phyloP scores from a whole-genome alignment of 2,888 invertebrate species.

The Zhuqinia jingwanae region DNA sequence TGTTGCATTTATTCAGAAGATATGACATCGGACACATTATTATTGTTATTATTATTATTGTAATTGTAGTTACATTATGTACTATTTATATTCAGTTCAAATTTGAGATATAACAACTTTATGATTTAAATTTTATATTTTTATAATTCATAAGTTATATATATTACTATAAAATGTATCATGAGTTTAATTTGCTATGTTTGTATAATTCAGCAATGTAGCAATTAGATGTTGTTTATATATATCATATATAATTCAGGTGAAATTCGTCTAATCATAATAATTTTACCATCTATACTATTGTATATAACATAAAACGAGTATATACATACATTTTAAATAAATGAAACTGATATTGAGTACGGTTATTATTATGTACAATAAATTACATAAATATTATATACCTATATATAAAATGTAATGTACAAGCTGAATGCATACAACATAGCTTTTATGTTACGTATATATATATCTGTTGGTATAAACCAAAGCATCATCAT shows the following conservation, averaged over 20 bases:
- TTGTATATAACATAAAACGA: neutral
- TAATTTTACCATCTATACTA: too few relatives aligned
- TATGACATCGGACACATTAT: neutral
- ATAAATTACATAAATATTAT: conserved; percentile 7
- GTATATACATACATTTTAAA: too few relatives aligned
- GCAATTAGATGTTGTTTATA: too few relatives aligned
- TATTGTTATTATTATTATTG: neutral
- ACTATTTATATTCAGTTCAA: conserved; percentile 41
- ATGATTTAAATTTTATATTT: conserved; percentile 38
- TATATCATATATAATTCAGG: too few relatives aligned
- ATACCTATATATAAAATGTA: conserved; percentile 8
- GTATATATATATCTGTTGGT: neutral
- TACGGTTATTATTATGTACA: conserved; percentile 21
- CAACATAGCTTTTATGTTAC: conserved; percentile 29
- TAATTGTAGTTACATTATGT: neutral
- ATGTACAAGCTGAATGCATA: conserved; percentile 11
- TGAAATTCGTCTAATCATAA: too few relatives aligned
- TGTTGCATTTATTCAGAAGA: neutral
- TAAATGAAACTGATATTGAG: conserved; percentile 26
- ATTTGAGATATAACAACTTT: conserved; percentile 12
- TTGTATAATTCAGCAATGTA: too few relatives aligned
- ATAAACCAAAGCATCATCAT: neutral
- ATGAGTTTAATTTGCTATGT: neutral
- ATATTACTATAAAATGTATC: too few relatives aligned
- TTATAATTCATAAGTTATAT: conserved; percentile 29